Evolutionary conservation across 1,140 invertebrate genomes (phyloP), one percentile per base, ranked within the genome.

Genomic region (Macrosteles quadrilineatus): DNA sequence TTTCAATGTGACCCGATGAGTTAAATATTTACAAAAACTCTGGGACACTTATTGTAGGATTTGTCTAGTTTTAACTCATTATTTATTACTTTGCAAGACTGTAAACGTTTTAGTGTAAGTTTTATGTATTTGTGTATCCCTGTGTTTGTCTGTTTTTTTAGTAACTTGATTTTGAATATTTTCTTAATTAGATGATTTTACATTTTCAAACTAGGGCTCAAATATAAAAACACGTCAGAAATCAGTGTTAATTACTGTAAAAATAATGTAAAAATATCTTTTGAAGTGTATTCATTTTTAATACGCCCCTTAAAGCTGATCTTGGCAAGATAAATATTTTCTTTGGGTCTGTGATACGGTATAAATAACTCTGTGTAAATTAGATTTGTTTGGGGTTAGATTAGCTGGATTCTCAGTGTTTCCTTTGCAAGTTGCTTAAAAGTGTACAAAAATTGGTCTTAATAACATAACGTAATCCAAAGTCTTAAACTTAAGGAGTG

Each of bases 311-410:
- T 59, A 59, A 59, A 59, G 55, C 55, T 59, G 25, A 59, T 25
- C 2, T 27, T 59, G 25, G 55, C 55, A 59, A 59, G 55, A 14
- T 59, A 59, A 59, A 59, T 4, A 59, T 59, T 59, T 59, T 59
- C 55, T 59, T 59, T 59, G 55, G 55, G 55, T 59, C 55, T 59
- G 55, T 59, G 55, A 59, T 59, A 59, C 27, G 14, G 55, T 59
- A 59, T 59, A 59, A 59, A 59, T 59, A 59, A 59, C 25, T 14
- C 55, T 21, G n/a, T 17, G 55, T 59, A 59, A 59, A 59, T 59
- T 59, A 59, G 25, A 59, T 30, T 59, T 59, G 2, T 27, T 59
- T 14, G 27, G 27, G 27, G 9, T 2, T 59, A 25, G 55, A 29
- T 27, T 59, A 30, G 27, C 21, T 4, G 6, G 6, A 2, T 59